Evolutionary conservation across 2,888 invertebrate genomes (phyloP).

Genomic region (Xanthostigma xanthostigma): DNA sequence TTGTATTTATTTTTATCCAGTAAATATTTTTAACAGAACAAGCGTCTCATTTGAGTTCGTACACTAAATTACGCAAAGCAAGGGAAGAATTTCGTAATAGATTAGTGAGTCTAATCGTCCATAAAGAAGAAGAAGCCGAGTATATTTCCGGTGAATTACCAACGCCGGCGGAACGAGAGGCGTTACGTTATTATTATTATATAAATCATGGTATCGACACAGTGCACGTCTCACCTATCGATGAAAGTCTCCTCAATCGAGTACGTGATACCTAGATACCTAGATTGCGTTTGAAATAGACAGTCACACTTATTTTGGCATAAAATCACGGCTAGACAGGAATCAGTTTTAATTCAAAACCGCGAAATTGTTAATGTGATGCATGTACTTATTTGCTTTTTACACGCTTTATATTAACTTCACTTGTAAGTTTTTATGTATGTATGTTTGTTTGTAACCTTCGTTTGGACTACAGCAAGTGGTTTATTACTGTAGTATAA

Average conservation of each 20-base stretch:
- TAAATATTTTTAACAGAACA: constrained; percentile 12
- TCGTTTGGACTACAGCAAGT: no score
- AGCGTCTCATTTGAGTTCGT: constrained; percentile 35
- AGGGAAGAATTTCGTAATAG: constrained; percentile 71
- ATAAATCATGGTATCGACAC: constrained; percentile 83
- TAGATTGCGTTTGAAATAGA: no score
- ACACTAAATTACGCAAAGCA: constrained; percentile 52
- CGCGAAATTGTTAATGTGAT: neutral
- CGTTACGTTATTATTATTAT: constrained; percentile 77
- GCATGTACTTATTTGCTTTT: no score
- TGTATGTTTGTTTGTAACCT: no score
- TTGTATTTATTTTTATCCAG: no score
- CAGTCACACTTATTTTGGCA: no score
- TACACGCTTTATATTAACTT: no score
- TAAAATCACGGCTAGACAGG: no score
- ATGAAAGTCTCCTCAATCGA: constrained; percentile 49
- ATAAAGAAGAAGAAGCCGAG: constrained; percentile 34
- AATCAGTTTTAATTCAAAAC: constrained; percentile 1
- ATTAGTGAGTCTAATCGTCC: constrained; percentile 58
- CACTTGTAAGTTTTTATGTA: no score
- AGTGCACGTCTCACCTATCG: constrained; percentile 73
- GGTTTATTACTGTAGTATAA: no score
- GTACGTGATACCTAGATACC: constrained; percentile 22
- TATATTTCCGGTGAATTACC: constrained; percentile 34
- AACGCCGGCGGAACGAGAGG: constrained; percentile 47